Percentiles rank a stretch among this genome's conserved stretches.
These are phyloP conservation scores for Acleris cristana DNA, from an alignment of 2,888 invertebrate species.

Conservation along the genomic window DNA sequence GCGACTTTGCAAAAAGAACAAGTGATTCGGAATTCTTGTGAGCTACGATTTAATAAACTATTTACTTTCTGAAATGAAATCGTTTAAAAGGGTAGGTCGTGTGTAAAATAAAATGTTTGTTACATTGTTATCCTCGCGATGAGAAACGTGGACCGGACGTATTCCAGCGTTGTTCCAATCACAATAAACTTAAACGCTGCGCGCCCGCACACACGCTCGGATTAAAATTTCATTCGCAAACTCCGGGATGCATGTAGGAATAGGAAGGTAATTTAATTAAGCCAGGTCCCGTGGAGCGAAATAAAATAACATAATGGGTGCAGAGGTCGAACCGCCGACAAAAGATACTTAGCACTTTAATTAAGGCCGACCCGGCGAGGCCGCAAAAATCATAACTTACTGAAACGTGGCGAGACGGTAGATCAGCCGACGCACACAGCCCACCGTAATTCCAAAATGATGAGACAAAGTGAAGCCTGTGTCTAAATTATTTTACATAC, in stretches of 20 bases:
- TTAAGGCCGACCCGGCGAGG: constrained; percentile 44
- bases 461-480: background rate
- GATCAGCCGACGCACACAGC: constrained; percentile 5
- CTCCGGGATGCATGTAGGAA: constrained; percentile 39
- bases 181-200: constrained; percentile 33
- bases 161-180: constrained; percentile 32
- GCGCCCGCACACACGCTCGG: constrained; percentile 25
- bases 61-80: too few species aligned
- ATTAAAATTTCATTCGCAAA: constrained; percentile 40
- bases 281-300: constrained; percentile 39
- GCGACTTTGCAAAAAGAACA: constrained; percentile 4
- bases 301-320: constrained; percentile 42
- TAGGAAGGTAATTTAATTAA: constrained; percentile 48
- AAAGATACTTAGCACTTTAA: constrained; percentile 52
- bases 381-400: constrained; percentile 48
- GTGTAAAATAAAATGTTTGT: constrained; percentile 19
- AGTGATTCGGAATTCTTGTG: too few species aligned
- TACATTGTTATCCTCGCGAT: constrained; percentile 22
- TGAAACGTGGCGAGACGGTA: constrained; percentile 25
- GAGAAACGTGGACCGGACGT: constrained; percentile 6
- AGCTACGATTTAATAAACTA: too few species aligned
- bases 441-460: background rate
- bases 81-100: constrained; percentile 2
- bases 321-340: constrained; percentile 36
- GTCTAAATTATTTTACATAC: too few species aligned